phyloP scores from a whole-genome alignment of 2,888 invertebrate genomes.

The Nemotelus pantherinus region DNA sequence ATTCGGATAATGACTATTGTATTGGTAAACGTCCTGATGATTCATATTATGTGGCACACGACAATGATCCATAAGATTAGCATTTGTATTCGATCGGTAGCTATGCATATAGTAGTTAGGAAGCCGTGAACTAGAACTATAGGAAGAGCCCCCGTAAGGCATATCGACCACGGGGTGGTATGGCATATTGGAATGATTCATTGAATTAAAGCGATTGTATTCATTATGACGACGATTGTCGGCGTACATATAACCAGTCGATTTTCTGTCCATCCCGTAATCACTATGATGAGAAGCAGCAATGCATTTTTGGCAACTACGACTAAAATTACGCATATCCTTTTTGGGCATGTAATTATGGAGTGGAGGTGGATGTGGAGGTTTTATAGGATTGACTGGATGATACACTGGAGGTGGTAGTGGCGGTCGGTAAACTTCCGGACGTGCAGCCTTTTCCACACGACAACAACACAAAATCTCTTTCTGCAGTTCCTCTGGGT shows the following conservation, averaged over 20 bases:
- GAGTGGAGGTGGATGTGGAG: constrained; percentile 13
- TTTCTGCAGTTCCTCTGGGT: constrained; percentile 15
- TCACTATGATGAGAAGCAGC: constrained; percentile 39
- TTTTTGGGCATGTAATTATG: constrained; percentile 34
- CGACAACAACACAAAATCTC: constrained; percentile 36
- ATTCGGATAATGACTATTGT: constrained; percentile 36
- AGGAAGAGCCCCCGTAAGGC: constrained; percentile 38
- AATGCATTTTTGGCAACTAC: constrained; percentile 42
- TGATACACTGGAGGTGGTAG: constrained; percentile 27
- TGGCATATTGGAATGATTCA: constrained; percentile 41
- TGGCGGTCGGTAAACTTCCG: constrained; percentile 24
- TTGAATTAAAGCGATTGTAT: constrained; percentile 36
- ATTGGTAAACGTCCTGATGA: constrained; percentile 26
- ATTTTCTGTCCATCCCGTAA: constrained; percentile 29
- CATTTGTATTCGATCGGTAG: constrained; percentile 40
- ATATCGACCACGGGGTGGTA: constrained; percentile 39
- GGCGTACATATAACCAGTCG: constrained; percentile 24
- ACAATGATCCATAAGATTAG: constrained; percentile 34
- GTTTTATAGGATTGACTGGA: constrained; percentile 12
- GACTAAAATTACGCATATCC: constrained; percentile 40
- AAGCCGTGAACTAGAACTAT: constrained; percentile 35
- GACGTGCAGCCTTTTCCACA: constrained; percentile 7
- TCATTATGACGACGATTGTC: constrained; percentile 18
- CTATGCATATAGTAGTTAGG: constrained; percentile 30
- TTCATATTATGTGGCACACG: constrained; percentile 39